Percentiles rank a stretch among this genome's conserved stretches.
phyloP scores from a whole-genome alignment of 2,888 invertebrate genomes.

The Seira ritae region DNA sequence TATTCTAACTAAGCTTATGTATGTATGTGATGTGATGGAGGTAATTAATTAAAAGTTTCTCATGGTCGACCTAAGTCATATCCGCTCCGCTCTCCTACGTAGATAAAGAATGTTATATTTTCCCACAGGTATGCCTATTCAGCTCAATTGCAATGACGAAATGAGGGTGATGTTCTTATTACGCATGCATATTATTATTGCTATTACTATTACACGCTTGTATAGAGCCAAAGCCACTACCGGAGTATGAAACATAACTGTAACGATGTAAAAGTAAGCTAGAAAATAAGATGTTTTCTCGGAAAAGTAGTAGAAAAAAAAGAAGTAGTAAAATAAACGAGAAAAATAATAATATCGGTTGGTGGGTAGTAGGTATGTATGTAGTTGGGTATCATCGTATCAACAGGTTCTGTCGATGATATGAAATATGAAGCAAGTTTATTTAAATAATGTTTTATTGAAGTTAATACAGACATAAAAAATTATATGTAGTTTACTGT shows the following conservation, averaged over 20 bases:
- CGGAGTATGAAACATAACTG: constrained; percentile 50
- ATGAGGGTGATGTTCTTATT: constrained; percentile 44
- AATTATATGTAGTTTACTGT: no score
- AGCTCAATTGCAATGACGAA: constrained; percentile 22
- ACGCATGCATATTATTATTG: constrained; percentile 26
- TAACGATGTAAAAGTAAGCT: constrained; percentile 22
- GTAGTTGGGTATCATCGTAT: no score
- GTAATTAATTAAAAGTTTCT: constrained; percentile 58
- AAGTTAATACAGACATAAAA: no score
- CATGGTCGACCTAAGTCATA: constrained; percentile 51
- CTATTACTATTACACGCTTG: background rate
- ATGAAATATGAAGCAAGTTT: no score
- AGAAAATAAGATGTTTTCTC: no score
- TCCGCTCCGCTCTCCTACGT: constrained; percentile 32
- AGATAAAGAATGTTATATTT: constrained; percentile 43
- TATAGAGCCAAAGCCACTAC: constrained; percentile 1
- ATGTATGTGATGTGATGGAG: background rate
- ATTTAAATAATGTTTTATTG: no score
- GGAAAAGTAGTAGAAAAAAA: no score
- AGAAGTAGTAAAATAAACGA: no score
- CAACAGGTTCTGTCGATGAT: no score
- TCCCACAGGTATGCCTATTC: constrained; percentile 27
- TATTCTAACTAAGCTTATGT: background rate
- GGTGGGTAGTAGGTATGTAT: no score
- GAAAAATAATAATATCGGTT: no score